phyloP scores from a whole-genome alignment of 2,113 vertebrate species.

The Phodopus roborovskii region DNA sequence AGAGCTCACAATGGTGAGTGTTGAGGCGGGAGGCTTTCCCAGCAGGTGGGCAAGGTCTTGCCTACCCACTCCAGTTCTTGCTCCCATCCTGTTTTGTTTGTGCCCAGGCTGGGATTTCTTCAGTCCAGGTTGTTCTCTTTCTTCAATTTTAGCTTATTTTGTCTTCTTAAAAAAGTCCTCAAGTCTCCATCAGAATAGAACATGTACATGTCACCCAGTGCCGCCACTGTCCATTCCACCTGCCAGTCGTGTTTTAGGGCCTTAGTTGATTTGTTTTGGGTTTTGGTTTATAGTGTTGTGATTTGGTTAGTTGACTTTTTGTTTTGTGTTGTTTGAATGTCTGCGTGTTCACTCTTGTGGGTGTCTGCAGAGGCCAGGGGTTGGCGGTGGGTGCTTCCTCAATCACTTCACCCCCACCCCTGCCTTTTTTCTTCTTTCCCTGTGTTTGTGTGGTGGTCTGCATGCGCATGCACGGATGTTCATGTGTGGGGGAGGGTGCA shows the following conservation, averaged over 20 bases:
- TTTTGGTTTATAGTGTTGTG: background rate
- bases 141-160: slow-evolving; percentile 5
- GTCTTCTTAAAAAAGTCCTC: background rate
- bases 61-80: background rate
- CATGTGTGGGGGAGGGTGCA: background rate
- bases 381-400: background rate
- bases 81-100: background rate
- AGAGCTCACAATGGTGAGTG: background rate
- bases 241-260: background rate
- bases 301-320: background rate
- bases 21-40: background rate
- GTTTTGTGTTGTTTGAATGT: background rate
- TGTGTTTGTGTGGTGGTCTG: background rate
- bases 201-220: rapidly evolving
- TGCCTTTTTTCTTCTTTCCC: background rate
- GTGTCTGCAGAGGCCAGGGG: background rate
- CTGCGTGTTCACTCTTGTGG: too few species aligned
- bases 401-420: background rate
- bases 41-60: background rate
- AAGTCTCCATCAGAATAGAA: background rate
- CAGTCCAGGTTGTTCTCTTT: background rate
- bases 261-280: background rate
- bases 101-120: background rate
- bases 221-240: background rate
- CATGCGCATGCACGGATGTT: background rate